Evolutionary conservation across 2,888 invertebrate species (phyloP), one percentile per base, ranked within the genome.

Genomic region (Sphaerophoria taeniata): DNA sequence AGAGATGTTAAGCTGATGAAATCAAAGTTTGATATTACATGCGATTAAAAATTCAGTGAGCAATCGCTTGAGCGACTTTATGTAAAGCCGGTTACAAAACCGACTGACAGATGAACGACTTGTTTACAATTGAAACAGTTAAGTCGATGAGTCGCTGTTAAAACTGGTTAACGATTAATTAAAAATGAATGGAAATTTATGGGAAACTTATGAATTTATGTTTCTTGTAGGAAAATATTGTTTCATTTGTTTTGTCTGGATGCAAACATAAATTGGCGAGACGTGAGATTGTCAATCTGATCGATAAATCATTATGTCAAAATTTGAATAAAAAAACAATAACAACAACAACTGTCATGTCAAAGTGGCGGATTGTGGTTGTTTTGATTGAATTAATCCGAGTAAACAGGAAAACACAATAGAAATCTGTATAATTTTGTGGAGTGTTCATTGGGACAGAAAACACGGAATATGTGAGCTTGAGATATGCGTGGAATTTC

Each of bases 1-100:
- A 74, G 39, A 71, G 83, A 83, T 83, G 78, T 70, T 65, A 58
- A 53, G 83, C 83, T 83, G 83, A 83, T 79, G 83, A 83, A 83
- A 83, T 78, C 83, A 16, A 0, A 47, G 33, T 67, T 58, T 74
- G 31, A 47, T 70, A 74, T 83, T 83, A 74, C 83, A 75, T 65
- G 51, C 9, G 43, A 43, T 39, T 9, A 6, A 39, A 39, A 7
- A 74, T 47, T 24, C 69, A 36, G 24, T 36, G n/a, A 51, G 51
- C 39, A 16, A 65, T 24, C 24, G 1, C 11, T 47, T 14, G n/a
- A 56, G 45, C 2, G 39, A 43, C 31, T 47, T 47, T 63, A 47
- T 63, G 47, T 39, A 33, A 43, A 58, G 63, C 55, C 56, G 24
- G 69, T 56, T 69, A 67, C 43, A 36, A 65, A 31, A 12, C 34